Evolutionary conservation across 2,888 invertebrate genomes (phyloP).

Genomic region (Noctua fimbriata): DNA sequence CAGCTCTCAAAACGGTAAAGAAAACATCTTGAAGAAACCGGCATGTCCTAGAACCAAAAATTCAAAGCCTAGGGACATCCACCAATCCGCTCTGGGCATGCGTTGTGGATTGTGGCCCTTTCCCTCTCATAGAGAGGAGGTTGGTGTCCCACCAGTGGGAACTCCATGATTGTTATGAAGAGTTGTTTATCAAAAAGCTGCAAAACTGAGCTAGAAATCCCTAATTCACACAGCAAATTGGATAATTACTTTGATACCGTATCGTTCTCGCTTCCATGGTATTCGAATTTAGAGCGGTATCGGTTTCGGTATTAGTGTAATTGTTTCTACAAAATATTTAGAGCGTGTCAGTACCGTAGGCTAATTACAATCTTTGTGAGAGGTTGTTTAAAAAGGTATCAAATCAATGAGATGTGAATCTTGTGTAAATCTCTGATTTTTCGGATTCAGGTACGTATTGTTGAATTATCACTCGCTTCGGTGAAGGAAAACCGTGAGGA

Average conservation of each 20-base stretch:
- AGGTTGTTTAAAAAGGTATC: constrained; percentile 14
- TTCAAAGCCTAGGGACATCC: neutral
- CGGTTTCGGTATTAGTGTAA: constrained; percentile 38
- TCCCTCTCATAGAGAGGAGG: neutral
- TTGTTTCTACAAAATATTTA: constrained; percentile 33
- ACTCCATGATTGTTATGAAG: neutral
- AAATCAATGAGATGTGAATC: constrained; percentile 6
- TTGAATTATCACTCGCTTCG: no score
- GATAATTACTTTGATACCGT: constrained; percentile 4
- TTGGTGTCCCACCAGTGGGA: no score
- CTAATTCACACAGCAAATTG: neutral
- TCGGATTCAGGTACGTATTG: no score
- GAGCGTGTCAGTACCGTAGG: constrained; percentile 34
- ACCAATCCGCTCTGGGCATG: neutral
- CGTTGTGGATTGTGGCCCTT: neutral
- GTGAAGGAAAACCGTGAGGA: no score
- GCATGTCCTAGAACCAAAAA: neutral
- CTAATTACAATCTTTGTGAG: constrained; percentile 24
- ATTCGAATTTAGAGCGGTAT: constrained; percentile 39
- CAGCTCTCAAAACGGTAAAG: neutral
- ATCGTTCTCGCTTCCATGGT: constrained; percentile 22
- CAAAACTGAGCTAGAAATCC: neutral
- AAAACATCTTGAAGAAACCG: no score
- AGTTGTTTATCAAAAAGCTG: neutral
- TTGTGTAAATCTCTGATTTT: neutral